phyloP scores from a whole-genome alignment of 2,797 vertebrate species.

The Notolepis coatsorum region DNA sequence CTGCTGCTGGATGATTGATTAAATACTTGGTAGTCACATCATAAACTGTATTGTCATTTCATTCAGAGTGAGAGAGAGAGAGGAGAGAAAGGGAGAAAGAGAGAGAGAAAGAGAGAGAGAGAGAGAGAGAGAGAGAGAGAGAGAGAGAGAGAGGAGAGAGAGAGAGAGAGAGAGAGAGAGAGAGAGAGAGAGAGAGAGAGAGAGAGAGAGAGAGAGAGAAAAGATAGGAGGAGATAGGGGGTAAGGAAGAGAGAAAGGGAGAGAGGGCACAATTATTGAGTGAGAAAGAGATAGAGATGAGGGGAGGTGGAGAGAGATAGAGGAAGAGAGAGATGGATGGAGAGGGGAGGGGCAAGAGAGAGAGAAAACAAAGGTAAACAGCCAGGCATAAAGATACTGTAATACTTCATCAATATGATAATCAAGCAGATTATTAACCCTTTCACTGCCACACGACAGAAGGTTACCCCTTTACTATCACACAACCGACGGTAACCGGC shows the following conservation, averaged over 20 bases:
- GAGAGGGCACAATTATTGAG: too few relatives aligned
- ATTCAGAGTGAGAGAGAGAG: background rate
- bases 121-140: too few relatives aligned
- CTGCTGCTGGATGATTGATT: constrained; percentile 37
- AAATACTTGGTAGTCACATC: background rate
- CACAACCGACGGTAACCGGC: too few relatives aligned
- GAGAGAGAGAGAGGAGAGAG: constrained; percentile 12
- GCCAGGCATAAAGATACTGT: constrained; percentile 35
- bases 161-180: constrained; percentile 36
- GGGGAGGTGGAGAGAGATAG: background rate
- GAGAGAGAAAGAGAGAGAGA: background rate
- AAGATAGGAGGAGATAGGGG: constrained; percentile 5
- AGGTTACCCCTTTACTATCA: too few relatives aligned
- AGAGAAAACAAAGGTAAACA: constrained; percentile 30
- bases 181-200: constrained; percentile 1
- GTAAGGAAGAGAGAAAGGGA: too few relatives aligned
- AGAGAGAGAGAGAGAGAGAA: background rate
- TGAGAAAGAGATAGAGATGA: background rate
- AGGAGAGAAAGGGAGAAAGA: background rate
- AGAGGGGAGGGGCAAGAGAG: constrained; percentile 23
- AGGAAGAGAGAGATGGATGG: constrained; percentile 8
- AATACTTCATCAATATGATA: constrained; percentile 52
- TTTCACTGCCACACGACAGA: background rate
- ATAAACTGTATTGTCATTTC: constrained; percentile 19
- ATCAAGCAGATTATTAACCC: constrained; percentile 48